phyloP scores from a whole-genome alignment of 2,113 vertebrate genomes.

The Myrmophylax atrothorax region DNA sequence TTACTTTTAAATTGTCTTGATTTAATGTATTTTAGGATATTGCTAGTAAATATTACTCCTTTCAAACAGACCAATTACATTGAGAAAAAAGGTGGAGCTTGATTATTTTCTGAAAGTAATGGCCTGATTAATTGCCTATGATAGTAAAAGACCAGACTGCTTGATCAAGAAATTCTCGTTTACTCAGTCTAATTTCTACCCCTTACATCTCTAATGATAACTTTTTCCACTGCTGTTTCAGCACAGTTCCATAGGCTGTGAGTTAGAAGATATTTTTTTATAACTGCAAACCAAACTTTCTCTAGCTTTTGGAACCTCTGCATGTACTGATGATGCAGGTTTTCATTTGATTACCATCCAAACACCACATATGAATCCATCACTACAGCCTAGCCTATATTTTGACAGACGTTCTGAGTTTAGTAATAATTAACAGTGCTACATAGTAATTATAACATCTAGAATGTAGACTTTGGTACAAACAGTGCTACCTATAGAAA shows the following conservation, averaged over 20 bases:
- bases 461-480: background rate
- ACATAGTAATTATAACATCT: background rate
- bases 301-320: background rate
- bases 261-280: background rate
- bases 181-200: background rate
- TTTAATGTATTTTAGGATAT: background rate
- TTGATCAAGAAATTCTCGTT: background rate
- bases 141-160: background rate
- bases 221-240: background rate
- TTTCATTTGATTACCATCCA: background rate
- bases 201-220: background rate
- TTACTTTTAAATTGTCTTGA: background rate
- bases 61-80: background rate
- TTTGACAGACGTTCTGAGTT: background rate
- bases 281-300: background rate
- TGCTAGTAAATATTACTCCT: background rate
- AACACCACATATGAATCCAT: background rate
- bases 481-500: background rate
- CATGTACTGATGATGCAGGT: background rate
- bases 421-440: background rate
- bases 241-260: background rate
- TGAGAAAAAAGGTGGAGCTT: background rate
- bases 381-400: background rate
- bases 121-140: background rate
- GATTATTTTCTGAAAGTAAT: background rate